Conservation (phyloP, 2,113 vertebrate species). For the Rutilus rutilus region DNA sequence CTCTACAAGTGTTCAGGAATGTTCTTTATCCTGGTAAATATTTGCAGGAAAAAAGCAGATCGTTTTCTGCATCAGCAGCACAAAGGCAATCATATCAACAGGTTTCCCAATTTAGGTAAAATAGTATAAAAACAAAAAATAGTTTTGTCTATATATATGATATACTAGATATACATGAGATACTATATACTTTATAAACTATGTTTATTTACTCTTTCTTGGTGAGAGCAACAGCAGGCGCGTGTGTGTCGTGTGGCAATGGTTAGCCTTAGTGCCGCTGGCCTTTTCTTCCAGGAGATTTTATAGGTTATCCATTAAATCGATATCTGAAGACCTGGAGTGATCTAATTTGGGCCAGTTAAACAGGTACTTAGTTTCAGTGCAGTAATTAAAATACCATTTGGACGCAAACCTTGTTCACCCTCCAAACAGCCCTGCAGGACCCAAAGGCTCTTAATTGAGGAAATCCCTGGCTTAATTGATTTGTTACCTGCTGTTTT, state of each 20-base stretch:
- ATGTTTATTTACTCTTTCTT: neutral
- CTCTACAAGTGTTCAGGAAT: constrained; percentile 50
- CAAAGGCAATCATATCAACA: neutral
- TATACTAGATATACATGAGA: too few relatives aligned
- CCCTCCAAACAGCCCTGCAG: constrained; percentile 52
- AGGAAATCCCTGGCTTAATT: constrained; percentile 62
- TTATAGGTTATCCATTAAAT: constrained; percentile 63
- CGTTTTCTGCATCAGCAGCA: neutral
- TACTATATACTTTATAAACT: neutral
- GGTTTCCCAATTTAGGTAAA: neutral
- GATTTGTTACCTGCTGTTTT: constrained; percentile 53
- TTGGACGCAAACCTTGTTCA: constrained; percentile 53
- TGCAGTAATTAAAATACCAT: constrained; percentile 53
- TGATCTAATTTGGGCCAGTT: constrained; percentile 63
- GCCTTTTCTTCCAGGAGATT: constrained; percentile 20
- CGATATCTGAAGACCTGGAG: constrained; percentile 61
- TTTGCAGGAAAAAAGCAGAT: constrained; percentile 17
- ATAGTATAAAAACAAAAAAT: neutral
- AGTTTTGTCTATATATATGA: neutral
- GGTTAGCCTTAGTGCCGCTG: neutral
- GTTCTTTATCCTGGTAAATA: constrained; percentile 51
- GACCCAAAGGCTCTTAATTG: constrained; percentile 58
- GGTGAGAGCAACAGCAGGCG: neutral
- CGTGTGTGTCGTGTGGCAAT: neutral
- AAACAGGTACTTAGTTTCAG: constrained; percentile 62